Evolutionary conservation across 2,113 vertebrate species (phyloP).

Genomic region (Euleptes europaea): DNA sequence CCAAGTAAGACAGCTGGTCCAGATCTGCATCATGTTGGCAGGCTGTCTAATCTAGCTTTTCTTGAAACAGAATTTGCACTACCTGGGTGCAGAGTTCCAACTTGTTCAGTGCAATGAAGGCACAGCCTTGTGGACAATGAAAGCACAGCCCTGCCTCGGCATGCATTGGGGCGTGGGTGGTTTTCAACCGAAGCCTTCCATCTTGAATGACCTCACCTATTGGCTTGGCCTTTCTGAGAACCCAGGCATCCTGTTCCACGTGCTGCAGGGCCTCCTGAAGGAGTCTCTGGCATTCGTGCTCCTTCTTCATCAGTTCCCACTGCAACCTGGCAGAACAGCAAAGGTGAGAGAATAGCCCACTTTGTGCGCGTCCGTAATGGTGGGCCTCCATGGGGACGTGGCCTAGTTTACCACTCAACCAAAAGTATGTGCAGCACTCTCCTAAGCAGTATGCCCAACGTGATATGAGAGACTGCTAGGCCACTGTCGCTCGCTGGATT

Average conservation of each 20-base stretch:
- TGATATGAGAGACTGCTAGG: no score
- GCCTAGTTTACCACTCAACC: no score
- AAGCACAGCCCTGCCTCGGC: neutral
- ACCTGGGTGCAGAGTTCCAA: neutral
- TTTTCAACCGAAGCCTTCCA: neutral
- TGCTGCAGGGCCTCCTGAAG: conserved; percentile 64
- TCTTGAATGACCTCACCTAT: conserved; percentile 8
- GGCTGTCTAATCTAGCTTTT: neutral
- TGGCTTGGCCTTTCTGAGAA: neutral
- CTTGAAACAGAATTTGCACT: neutral
- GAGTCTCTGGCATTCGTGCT: conserved; percentile 81
- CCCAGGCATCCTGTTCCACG: conserved; percentile 17
- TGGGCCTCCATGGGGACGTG: no score
- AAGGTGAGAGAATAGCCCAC: neutral
- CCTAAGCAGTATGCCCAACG: no score
- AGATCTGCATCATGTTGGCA: neutral
- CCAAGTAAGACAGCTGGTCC: neutral
- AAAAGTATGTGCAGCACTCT: no score
- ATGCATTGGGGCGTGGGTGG: neutral
- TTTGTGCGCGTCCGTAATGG: no score
- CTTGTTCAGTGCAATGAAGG: neutral
- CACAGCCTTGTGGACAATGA: neutral
- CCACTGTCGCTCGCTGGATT: no score
- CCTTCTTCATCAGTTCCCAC: conserved; percentile 80
- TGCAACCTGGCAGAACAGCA: conserved; percentile 75